Evolutionary conservation across 2,113 vertebrate species (phyloP), one percentile per base, ranked within the genome.

Genomic region (Bolborhynchus lineola): DNA sequence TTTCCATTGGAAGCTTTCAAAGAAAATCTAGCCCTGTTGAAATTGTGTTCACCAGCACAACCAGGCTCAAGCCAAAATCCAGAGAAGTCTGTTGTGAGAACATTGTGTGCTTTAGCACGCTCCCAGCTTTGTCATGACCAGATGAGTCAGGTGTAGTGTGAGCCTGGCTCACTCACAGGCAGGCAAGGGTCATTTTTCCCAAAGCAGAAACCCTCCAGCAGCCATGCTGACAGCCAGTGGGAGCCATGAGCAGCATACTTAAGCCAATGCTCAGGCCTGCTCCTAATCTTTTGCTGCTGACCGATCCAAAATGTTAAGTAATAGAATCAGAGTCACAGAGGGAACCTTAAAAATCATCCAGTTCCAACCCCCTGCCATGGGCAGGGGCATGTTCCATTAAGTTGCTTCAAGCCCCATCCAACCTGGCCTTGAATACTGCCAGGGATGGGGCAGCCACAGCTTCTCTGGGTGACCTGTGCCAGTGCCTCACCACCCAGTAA

Each of bases 151-250:
- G 5, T 9, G 11, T 50, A 52, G 12, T 60, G 37, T 17, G 33
- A 59, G 50, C 63, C 28, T 0, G 0, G 7, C n/a, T 74, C 6
- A 2, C 35, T 62, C 11, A 1, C 25, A 18, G 15, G 16, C 52
- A 41, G 46, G 63, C 19, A 25, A 62, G 41, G 12, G 19, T 70
- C 57, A 26, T 35, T 33, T 49, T 31, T 62, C 70, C 26, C 24
- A 16, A 14, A 33, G 41, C 28, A 50, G 29, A 2, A 3, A 2
- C 9, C 13, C 50, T 70, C 26, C 5, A 4, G 59, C 44, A 69
- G 68, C 65, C 25, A 21, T 62, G 29, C 60, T 42, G 50, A 33
- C 57, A 68, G 33, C 57, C 11, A 11, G 23, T 44, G 31, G 16
- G 16, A 72, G 28, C 42, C 35, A 9, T 0, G 0, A 50, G 39